Evolutionary conservation across 2,888 invertebrate species (phyloP).

Genomic region (Ennomos fuscantarius): DNA sequence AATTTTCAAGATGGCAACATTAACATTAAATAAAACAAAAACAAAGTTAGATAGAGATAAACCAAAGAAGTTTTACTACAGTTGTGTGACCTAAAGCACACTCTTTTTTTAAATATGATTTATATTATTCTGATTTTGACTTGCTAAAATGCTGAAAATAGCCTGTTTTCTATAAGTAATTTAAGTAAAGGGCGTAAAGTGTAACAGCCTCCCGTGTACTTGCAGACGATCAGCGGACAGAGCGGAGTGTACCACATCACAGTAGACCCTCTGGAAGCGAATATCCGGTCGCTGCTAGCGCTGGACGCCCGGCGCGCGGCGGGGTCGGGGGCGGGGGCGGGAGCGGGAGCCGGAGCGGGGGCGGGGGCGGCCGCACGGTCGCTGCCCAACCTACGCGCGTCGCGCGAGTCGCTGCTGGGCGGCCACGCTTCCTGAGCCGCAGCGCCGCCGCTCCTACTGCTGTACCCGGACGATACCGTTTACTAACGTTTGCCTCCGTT

Average conservation of each 20-base stretch:
- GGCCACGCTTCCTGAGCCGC: slow-evolving; percentile 79
- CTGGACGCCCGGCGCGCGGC: slow-evolving; percentile 78
- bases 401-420: slow-evolving; percentile 65
- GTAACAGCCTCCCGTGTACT: background rate
- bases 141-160: no score
- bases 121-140: no score
- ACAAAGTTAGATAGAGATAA: no score
- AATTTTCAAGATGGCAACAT: no score
- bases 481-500: slow-evolving; percentile 59
- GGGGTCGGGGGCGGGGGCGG: slow-evolving; percentile 70
- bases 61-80: no score
- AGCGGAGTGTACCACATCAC: slow-evolving; percentile 78
- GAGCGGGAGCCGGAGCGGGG: slow-evolving; percentile 59
- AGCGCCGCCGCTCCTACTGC: slow-evolving; percentile 59
- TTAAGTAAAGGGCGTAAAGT: no score
- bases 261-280: slow-evolving; percentile 77
- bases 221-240: slow-evolving; percentile 49
- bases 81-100: no score
- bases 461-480: slow-evolving; percentile 74
- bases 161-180: no score
- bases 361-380: slow-evolving; percentile 66
- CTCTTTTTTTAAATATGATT: no score
- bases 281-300: slow-evolving; percentile 72
- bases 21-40: no score
- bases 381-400: slow-evolving; percentile 90